Evolutionary conservation across 2,797 vertebrate species (phyloP), one percentile per base, ranked within the genome.

Genomic region (Setipinna tenuifilis): DNA sequence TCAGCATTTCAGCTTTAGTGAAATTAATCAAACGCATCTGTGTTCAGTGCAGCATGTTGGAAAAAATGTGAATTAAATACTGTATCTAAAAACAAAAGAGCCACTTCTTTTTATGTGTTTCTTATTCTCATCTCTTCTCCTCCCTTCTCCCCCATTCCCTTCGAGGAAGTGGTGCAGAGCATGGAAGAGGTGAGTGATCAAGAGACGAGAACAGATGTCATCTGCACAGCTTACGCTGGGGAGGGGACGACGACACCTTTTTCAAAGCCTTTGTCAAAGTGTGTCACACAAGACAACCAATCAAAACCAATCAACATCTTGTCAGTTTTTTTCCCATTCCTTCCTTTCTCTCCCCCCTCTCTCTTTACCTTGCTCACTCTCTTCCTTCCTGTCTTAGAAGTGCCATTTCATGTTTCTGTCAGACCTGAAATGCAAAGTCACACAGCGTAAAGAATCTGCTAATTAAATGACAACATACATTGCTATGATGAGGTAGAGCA

Each of bases 391-490:
- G 21, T 48, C 35, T 85, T 71, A 11, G 5, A n/a, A 82, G 3
- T 11, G 19, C 17, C 35, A 28, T 46, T 28, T 85, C 59, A 2
- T 6, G 35, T n/a, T 68, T 31, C 28, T n/a, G 2, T 61, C 75
- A 41, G 28, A 81, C 25, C 31, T 25, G 11, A 78, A 59, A 71
- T 57, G 68, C 54, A 50, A 44, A 80, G 71, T 54, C 62, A 31
- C 48, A 41, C 16, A 75, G 68, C 17, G 31, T 75, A 31, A 75
- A 75, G 6, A 41, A 17, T 75, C 68, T 75, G 14, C 68, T 75
- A 75, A 75, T 75, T 75, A 75, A 75, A 75, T 41, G 31, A 75
- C 68, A 75, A 75, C 68, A 75, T 41, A 41, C 31, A 75, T 35
- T 35, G 28, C 31, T 41, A 35, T 75, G 68, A 75, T 21, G 31